Evolutionary conservation across 2,113 vertebrate genomes (phyloP).

Genomic region (Sisor rabdophorus): DNA sequence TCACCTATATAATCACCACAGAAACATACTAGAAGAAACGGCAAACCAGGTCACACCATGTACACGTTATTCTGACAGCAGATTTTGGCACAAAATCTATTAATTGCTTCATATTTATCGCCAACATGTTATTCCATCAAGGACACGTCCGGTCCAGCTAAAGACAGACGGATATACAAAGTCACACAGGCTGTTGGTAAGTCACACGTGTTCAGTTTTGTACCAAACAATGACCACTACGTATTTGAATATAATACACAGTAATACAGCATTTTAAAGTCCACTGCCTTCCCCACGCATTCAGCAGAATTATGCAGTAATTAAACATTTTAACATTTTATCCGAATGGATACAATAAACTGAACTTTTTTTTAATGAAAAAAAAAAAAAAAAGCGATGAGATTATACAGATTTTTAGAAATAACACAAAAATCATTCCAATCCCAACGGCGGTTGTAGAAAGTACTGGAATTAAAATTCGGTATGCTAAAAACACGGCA

Average conservation of each 20-base stretch:
- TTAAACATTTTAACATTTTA: neutral
- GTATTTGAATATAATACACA: constrained; percentile 9
- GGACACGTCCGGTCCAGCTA: constrained; percentile 32
- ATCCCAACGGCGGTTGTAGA: neutral
- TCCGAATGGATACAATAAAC: neutral
- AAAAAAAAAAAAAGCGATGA: neutral
- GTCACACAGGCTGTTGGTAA: constrained; percentile 24
- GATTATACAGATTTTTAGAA: neutral
- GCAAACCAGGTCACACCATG: constrained; percentile 40
- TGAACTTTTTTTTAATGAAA: too few relatives aligned
- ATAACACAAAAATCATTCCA: neutral
- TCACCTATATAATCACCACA: too few relatives aligned
- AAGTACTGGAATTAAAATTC: neutral
- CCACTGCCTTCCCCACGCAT: neutral
- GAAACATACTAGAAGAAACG: constrained; percentile 3
- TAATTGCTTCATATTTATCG: neutral
- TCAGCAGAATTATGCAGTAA: constrained; percentile 8
- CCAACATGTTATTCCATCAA: constrained; percentile 17
- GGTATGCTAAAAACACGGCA: neutral
- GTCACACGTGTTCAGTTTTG: neutral
- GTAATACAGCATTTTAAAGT: constrained; percentile 9
- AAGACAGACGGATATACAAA: constrained; percentile 33
- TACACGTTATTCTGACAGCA: constrained; percentile 34
- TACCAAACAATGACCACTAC: neutral
- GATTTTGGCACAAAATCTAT: constrained; percentile 23